Conservation (phyloP, 2,888 invertebrate species). For the Hemaris fuciformis region DNA sequence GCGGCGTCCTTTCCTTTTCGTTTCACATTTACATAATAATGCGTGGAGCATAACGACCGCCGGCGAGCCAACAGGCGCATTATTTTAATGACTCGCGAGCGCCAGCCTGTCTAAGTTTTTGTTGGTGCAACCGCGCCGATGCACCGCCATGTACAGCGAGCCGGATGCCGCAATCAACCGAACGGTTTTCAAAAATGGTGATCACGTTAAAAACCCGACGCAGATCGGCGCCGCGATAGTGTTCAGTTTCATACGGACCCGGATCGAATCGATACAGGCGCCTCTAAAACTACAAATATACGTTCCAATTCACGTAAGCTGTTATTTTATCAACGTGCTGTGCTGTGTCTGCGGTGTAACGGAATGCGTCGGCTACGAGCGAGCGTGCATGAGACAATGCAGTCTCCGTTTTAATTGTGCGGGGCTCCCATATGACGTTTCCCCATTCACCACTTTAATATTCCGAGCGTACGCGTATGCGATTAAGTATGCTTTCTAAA, state of each 20-base stretch:
- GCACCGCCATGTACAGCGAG: conserved; percentile 31
- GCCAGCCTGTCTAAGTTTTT: conserved; percentile 50
- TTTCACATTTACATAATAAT: conserved; percentile 77
- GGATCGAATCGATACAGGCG: conserved; percentile 35
- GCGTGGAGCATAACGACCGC: conserved; percentile 72
- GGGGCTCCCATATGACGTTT: conserved; percentile 73
- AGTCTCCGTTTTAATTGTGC: conserved; percentile 61
- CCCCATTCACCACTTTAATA: conserved; percentile 75
- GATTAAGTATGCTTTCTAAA: conserved; percentile 78
- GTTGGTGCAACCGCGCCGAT: conserved; percentile 44
- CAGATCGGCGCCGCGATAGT: conserved; percentile 45
- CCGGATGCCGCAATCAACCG: conserved; percentile 32
- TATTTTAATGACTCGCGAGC: conserved; percentile 61
- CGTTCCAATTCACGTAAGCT: conserved; percentile 19
- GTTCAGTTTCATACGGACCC: conserved; percentile 34
- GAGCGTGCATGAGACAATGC: conserved; percentile 58
- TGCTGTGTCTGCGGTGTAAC: conserved; percentile 41
- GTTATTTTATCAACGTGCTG: conserved; percentile 34
- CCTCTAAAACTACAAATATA: conserved; percentile 27
- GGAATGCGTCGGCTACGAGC: conserved; percentile 44
- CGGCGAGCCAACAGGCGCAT: conserved; percentile 57
- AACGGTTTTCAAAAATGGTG: conserved; percentile 31
- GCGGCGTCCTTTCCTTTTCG: conserved; percentile 67
- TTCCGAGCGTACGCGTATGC: conserved; percentile 71
- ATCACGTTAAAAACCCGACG: conserved; percentile 30